Evolutionary conservation across 2,113 vertebrate species (phyloP).

Genomic region (Seriola aureovittata): DNA sequence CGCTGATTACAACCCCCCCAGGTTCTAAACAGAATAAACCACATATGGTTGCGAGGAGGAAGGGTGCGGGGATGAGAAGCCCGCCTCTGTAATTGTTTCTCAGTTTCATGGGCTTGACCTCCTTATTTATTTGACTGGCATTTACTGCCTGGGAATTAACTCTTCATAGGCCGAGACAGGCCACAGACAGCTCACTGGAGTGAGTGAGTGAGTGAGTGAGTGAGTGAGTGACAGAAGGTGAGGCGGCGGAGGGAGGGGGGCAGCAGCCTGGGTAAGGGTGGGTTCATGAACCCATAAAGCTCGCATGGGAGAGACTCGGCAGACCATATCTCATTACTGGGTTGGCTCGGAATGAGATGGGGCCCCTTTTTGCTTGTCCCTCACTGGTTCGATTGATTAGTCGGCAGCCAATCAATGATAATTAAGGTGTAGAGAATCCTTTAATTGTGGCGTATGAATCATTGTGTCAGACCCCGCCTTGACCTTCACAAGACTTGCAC

Average conservation of each 20-base stretch:
- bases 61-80: slow-evolving; percentile 26
- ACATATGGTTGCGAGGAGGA: slow-evolving; percentile 15
- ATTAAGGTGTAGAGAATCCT: slow-evolving; percentile 85
- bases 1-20: slow-evolving; percentile 46
- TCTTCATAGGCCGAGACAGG: slow-evolving; percentile 41
- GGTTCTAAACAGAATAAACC: slow-evolving; percentile 47
- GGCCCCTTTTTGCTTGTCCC: slow-evolving; percentile 67
- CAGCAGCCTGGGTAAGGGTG: not conserved
- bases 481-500: slow-evolving; percentile 75
- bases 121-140: slow-evolving; percentile 71
- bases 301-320: slow-evolving; percentile 53
- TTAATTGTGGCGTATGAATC: slow-evolving; percentile 85
- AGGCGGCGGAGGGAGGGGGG: not conserved
- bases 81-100: slow-evolving; percentile 69
- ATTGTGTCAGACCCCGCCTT: slow-evolving; percentile 77
- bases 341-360: slow-evolving; percentile 71
- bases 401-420: slow-evolving; percentile 85
- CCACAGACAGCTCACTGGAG: slow-evolving; percentile 31
- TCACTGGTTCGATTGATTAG: slow-evolving; percentile 81
- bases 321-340: slow-evolving; percentile 81
- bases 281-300: slow-evolving; percentile 78
- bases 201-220: slow-evolving; percentile 49
- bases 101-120: slow-evolving; percentile 67
- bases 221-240: slow-evolving; percentile 40
- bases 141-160: slow-evolving; percentile 77